Conservation (phyloP, 2,888 invertebrate species). For the Anagyrus pseudococci region DNA sequence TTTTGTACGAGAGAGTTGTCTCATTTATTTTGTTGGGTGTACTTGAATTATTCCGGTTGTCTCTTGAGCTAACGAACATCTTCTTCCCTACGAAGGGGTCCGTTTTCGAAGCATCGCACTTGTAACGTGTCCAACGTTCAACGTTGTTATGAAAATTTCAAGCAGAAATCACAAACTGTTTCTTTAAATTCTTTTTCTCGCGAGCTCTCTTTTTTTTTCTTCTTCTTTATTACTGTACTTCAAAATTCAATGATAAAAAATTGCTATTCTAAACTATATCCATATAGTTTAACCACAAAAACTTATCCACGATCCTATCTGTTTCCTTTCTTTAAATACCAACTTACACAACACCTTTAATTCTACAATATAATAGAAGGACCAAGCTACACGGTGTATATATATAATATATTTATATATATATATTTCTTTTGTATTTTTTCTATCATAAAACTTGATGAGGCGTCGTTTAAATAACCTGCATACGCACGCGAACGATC, state of each 20-base stretch:
- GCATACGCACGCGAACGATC: conserved; percentile 17
- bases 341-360: conserved; percentile 44
- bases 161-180: conserved; percentile 47
- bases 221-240: conserved; percentile 4
- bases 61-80: no score
- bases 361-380: conserved; percentile 41
- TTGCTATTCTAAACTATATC: conserved; percentile 58
- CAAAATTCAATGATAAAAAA: conserved; percentile 35
- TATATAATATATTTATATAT: conserved; percentile 11
- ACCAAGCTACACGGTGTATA: conserved; percentile 37
- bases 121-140: conserved; percentile 38
- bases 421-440: not conserved
- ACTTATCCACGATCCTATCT: conserved; percentile 40
- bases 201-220: conserved; percentile 10
- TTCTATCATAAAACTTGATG: conserved; percentile 21
- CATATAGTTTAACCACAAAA: conserved; percentile 60
- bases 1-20: no score
- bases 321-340: conserved; percentile 25
- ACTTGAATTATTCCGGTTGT: no score
- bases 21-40: no score
- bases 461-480: not conserved
- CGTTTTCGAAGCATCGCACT: no score
- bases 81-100: no score
- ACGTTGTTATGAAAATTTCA: conserved; percentile 38
- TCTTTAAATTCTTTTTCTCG: conserved; percentile 17